Percentiles rank a stretch among this genome's conserved stretches.
phyloP scores from a whole-genome alignment of 2,797 vertebrate species.

The Melanotaenia pygmaea region DNA sequence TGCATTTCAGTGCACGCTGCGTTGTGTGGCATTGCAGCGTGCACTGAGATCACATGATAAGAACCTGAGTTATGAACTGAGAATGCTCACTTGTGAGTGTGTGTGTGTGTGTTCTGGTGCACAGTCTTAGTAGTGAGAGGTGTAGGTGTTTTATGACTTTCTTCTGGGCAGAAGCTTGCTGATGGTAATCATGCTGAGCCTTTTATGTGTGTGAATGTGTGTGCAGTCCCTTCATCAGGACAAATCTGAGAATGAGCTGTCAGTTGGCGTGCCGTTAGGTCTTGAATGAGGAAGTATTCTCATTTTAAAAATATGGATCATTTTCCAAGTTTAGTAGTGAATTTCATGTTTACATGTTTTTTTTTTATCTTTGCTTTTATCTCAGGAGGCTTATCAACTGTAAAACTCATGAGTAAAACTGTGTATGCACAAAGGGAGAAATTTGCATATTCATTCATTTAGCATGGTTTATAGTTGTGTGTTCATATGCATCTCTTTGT shows the following conservation, averaged over 20 bases:
- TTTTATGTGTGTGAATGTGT: slow-evolving; percentile 23
- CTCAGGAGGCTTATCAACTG: not conserved
- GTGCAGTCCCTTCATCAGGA: slow-evolving; percentile 49
- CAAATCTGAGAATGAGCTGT: slow-evolving; percentile 52
- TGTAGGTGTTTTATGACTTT: slow-evolving; percentile 56
- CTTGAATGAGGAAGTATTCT: slow-evolving; percentile 27
- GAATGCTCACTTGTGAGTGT: not conserved
- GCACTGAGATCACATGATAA: slow-evolving; percentile 40
- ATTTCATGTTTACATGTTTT: not conserved
- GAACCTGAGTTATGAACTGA: slow-evolving; percentile 44
- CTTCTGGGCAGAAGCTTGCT: slow-evolving; percentile 38
- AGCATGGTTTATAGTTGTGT: not conserved
- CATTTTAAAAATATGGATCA: slow-evolving; percentile 10
- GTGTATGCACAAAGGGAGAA: not conserved
- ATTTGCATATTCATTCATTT: not conserved
- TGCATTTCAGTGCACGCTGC: not conserved
- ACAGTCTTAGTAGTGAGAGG: slow-evolving; percentile 27
- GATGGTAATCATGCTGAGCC: slow-evolving; percentile 60
- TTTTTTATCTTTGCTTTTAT: not conserved
- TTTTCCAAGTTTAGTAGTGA: not conserved
- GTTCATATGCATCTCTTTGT: not conserved
- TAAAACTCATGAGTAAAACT: not conserved
- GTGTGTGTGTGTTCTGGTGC: slow-evolving; percentile 5
- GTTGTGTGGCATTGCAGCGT: slow-evolving; percentile 9
- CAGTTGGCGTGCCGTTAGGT: slow-evolving; percentile 38